Evolutionary conservation across 2,888 invertebrate genomes (phyloP), one percentile per base, ranked within the genome.

Genomic region (Harpagoxenus sublaevis): DNA sequence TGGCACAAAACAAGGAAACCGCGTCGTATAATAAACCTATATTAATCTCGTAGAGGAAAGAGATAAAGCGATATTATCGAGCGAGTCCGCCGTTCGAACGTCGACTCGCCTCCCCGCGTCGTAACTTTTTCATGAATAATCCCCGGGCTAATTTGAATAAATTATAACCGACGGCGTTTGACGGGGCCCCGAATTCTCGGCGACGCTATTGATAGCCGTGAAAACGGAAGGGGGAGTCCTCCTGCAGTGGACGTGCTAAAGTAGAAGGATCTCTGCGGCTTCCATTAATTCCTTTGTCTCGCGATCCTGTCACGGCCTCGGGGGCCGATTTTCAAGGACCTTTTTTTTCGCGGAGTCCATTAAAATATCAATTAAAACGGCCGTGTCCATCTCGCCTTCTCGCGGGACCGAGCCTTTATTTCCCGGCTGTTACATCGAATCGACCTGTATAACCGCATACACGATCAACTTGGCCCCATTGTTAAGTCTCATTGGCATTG

Each of bases 161-260:
- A 95, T 95, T 94, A 94, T 94, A 95, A 94, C 93, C 93, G 92
- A 94, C 93, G 94, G 94, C 93, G 93, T 94, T 95, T 95, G 95
- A 94, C 94, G 93, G 92, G 86, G 71, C 45, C 91, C 91, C 91
- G 90, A 92, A 93, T 93, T 89, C 89, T 89, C 91, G 81, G 78
- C 83, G 82, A 88, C 79, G 89, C 88, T 94, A 94, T 93, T 93
- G 93, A 94, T 93, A 93, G 91, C 91, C 92, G 87, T 92, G 92
- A 92, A 93, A 93, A 92, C 90, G 92, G 91, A 92, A 92, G 88
- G 91, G 90, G 88, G 89, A 88, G 90, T 90, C 87, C 84, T 65
- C 87, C 71, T 71, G 71, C 87, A 86, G 84, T 66, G 73, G 81
- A 84, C 82, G 89, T 84, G 88, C 86, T 84, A 88, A 84, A 81